phyloP scores from a whole-genome alignment of 1,140 invertebrate genomes.

The Mactra quadrangularis region DNA sequence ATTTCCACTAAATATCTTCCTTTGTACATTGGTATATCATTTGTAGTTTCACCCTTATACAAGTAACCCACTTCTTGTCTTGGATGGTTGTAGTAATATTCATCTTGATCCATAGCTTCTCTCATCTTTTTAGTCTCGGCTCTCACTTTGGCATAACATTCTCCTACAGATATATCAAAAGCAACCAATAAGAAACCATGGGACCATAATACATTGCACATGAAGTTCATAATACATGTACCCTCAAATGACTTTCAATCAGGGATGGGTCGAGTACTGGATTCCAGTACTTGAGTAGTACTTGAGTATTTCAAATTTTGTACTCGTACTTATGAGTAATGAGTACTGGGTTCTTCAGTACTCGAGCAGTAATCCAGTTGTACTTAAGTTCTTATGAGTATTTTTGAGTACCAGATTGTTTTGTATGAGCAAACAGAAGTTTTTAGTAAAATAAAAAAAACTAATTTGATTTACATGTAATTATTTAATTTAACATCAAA shows the following conservation, averaged over 20 bases:
- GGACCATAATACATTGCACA: not conserved
- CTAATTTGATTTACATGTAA: too few relatives aligned
- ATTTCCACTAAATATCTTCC: slow-evolving; percentile 90
- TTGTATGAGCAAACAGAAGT: too few relatives aligned
- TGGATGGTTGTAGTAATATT: slow-evolving; percentile 88
- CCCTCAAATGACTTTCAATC: not conserved
- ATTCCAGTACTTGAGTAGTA: too few relatives aligned
- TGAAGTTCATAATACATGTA: not conserved
- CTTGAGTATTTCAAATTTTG: too few relatives aligned
- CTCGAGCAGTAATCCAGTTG: not conserved
- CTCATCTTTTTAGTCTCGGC: slow-evolving; percentile 91
- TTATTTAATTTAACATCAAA: too few relatives aligned
- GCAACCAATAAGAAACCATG: too few relatives aligned
- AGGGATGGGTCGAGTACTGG: too few relatives aligned
- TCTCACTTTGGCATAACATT: slow-evolving; percentile 92
- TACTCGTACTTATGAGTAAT: too few relatives aligned
- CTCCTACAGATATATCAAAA: slow-evolving; percentile 69
- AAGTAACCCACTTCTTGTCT: slow-evolving; percentile 93
- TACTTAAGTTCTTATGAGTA: too few relatives aligned
- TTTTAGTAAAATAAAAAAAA: too few relatives aligned
- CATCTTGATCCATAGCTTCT: slow-evolving; percentile 88
- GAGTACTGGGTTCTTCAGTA: too few relatives aligned
- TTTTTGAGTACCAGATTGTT: too few relatives aligned
- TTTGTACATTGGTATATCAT: slow-evolving; percentile 79
- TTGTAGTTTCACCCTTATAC: slow-evolving; percentile 91